Evolutionary conservation across 1,140 invertebrate genomes (phyloP), one percentile per base, ranked within the genome.

Genomic region (Dryas iulia): DNA sequence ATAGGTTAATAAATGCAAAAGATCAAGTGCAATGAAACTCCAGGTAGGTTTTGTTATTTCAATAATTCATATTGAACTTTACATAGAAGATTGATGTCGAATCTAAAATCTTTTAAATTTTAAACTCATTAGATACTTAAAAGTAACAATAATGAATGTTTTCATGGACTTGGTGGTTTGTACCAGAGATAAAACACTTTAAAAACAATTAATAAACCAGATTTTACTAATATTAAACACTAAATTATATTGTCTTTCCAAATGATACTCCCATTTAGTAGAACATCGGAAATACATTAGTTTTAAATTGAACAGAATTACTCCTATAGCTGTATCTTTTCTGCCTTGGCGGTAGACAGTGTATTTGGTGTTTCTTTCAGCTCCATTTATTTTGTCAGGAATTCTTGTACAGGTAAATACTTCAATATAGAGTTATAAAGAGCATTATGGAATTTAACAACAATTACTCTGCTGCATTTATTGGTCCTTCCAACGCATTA

Each of bases 1-100:
- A 89, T 91, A 92, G 88, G 91, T 91, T 92, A 92, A 92, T 92
- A 92, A 92, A 92, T 92, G 91, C 91, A 92, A 92, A 91, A 92
- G 84, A 92, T 91, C 84, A 90, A 92, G 91, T 92, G 91, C 90
- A 91, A 91, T 91, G 78, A 90, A 92, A 90, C 82, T 89, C 82
- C 77, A 84, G 79, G 81, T 76, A 68, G 78, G 79, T 82, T 79
- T 80, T 66, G 81, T 82, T 83, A 84, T 83, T 79, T 84, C 82
- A 84, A 81, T 84, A 82, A 83, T 84, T 78, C 81, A 81, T 83
- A 83, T 81, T 78, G 79, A 88, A 86, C 77, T 84, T 84, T 71
- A 80, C 75, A 79, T 78, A 80, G 83, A 85, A 82, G 73, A 82
- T 77, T 65, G 71, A 75, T 82, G 72, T 77, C 78, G 69, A 76